Percentiles rank a stretch among this genome's conserved stretches.
phyloP scores from a whole-genome alignment of 2,888 invertebrate species.

The Micropterix aruncella region DNA sequence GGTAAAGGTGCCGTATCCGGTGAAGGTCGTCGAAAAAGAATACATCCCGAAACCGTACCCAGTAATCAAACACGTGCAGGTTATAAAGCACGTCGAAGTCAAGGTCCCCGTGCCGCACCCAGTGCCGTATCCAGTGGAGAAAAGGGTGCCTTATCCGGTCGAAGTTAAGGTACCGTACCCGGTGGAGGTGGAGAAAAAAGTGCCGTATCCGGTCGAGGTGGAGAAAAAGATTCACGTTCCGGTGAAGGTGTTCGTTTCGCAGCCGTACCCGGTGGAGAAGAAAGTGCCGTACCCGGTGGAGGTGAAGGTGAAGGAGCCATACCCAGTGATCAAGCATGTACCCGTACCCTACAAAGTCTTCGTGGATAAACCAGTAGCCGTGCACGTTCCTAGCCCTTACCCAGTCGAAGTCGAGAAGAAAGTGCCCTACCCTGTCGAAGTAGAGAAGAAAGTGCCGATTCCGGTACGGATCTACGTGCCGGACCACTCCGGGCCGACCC shows the following conservation, averaged over 20 bases:
- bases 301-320: constrained; percentile 30
- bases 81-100: constrained; percentile 27
- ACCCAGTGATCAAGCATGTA: constrained; percentile 30
- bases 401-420: constrained; percentile 30
- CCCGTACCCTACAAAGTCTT: constrained; percentile 26
- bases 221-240: constrained; percentile 23
- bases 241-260: constrained; percentile 10
- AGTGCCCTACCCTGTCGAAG: constrained; percentile 31
- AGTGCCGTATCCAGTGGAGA: constrained; percentile 26
- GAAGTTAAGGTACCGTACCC: constrained; percentile 24
- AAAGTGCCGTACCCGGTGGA: constrained; percentile 13
- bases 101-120: constrained; percentile 25
- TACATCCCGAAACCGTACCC: constrained; percentile 35
- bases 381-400: constrained; percentile 39
- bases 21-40: constrained; percentile 35
- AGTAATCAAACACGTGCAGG: constrained; percentile 29
- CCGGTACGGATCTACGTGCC: constrained; percentile 16
- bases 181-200: constrained; percentile 12
- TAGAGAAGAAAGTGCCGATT: constrained; percentile 29
- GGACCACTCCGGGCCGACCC: constrained; percentile 16
- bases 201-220: constrained; percentile 25
- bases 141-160: constrained; percentile 29
- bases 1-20: constrained; percentile 33
- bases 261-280: constrained; percentile 17
- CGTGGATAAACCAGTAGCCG: constrained; percentile 35